These are phyloP conservation scores for Rana temporaria DNA, from an alignment of 2,113 vertebrate genomes.

Conservation along the genomic window DNA sequence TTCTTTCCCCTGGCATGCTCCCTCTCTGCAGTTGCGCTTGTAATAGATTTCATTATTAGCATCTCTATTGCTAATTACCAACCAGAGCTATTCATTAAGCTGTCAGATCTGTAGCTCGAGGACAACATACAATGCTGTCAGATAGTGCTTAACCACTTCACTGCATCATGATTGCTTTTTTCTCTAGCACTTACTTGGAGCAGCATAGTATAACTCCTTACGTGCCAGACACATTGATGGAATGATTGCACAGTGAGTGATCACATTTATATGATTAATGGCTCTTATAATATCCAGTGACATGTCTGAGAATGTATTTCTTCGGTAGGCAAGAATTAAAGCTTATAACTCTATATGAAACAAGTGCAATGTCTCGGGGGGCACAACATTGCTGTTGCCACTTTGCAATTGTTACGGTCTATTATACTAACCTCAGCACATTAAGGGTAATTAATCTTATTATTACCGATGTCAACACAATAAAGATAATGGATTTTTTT, in stretches of 20 bases:
- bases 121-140: conserved; percentile 62
- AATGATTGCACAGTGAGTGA: neutral
- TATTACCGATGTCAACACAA: too few relatives aligned
- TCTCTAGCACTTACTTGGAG: neutral
- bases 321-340: too few relatives aligned
- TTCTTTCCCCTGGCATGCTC: conserved; percentile 40
- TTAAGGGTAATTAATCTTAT: too few relatives aligned
- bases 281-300: neutral
- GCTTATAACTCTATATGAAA: too few relatives aligned
- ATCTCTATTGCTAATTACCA: conserved; percentile 73
- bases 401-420: too few relatives aligned
- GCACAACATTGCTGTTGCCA: too few relatives aligned
- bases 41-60: conserved; percentile 77
- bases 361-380: too few relatives aligned
- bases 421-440: too few relatives aligned
- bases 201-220: conserved; percentile 20
- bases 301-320: neutral
- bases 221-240: neutral
- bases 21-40: conserved; percentile 67
- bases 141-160: conserved; percentile 51
- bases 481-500: too few relatives aligned
- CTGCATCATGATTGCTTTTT: conserved; percentile 42
- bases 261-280: conserved; percentile 1
- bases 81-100: conserved; percentile 75
- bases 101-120: conserved; percentile 70